Evolutionary conservation across 2,113 vertebrate species (phyloP).

Genomic region (Thinocorus orbignyianus): DNA sequence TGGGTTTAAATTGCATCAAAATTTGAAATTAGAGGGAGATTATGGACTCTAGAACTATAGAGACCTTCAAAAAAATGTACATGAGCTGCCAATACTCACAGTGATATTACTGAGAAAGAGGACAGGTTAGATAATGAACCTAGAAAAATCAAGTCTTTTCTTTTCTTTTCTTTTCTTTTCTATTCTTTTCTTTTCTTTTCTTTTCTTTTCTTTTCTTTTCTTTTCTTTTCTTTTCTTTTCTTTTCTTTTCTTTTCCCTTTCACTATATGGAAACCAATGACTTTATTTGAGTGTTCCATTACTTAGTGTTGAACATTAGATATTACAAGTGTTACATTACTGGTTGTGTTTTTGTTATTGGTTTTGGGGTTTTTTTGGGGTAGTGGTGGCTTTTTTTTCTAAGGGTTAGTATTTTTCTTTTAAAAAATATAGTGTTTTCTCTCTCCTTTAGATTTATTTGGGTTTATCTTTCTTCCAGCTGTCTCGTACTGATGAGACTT

Average conservation of each 20-base stretch:
- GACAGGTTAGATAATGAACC: not conserved
- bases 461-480: not conserved
- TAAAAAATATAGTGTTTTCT: not conserved
- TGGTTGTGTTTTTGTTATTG: too few species aligned
- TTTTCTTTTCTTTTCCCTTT: not conserved
- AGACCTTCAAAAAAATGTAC: not conserved
- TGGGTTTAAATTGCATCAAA: not conserved
- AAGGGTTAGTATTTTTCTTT: not conserved
- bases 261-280: not conserved
- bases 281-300: not conserved
- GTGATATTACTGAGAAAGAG: not conserved
- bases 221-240: too few species aligned
- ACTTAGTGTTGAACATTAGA: not conserved
- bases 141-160: too few species aligned
- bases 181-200: too few species aligned
- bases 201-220: too few species aligned
- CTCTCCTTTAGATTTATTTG: not conserved
- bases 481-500: not conserved
- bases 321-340: not conserved
- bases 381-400: not conserved
- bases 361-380: too few species aligned
- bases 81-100: not conserved
- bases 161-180: too few species aligned
- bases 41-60: not conserved
- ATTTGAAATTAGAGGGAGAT: not conserved